These are phyloP conservation scores for Glaucomys volans DNA, from an alignment of 2,113 vertebrate species.

Conservation along the genomic window DNA sequence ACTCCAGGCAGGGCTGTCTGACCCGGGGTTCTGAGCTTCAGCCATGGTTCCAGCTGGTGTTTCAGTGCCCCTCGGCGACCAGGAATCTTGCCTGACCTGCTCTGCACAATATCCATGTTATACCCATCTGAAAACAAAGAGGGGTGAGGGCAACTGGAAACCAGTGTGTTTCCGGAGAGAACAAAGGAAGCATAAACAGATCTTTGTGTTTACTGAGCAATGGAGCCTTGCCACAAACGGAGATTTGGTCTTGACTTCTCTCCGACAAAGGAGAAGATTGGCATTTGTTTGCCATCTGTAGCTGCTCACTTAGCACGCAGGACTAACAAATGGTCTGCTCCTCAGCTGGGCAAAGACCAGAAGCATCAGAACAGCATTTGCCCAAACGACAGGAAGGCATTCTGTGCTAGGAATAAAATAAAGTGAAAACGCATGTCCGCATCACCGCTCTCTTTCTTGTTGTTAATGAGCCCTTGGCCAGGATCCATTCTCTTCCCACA, in stretches of 20 bases:
- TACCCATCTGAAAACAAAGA: not conserved
- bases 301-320: not conserved
- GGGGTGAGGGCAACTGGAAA: not conserved
- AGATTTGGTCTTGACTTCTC: constrained; percentile 26
- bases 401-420: constrained; percentile 3
- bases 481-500: constrained; percentile 19
- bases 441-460: not conserved
- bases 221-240: not conserved
- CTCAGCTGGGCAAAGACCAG: constrained; percentile 20
- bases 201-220: constrained; percentile 7
- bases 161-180: not conserved
- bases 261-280: not conserved
- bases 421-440: not conserved
- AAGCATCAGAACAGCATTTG: constrained; percentile 50
- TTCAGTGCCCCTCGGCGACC: not conserved
- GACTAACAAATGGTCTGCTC: constrained; percentile 37
- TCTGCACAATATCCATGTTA: not conserved
- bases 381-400: constrained; percentile 38
- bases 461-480: not conserved
- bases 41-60: not conserved
- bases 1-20: not conserved
- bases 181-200: constrained; percentile 49
- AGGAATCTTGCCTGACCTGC: not conserved
- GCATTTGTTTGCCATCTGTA: constrained; percentile 19
- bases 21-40: not conserved